Conservation (phyloP, 1,140 invertebrate genomes). For the Euwallacea similis region DNA sequence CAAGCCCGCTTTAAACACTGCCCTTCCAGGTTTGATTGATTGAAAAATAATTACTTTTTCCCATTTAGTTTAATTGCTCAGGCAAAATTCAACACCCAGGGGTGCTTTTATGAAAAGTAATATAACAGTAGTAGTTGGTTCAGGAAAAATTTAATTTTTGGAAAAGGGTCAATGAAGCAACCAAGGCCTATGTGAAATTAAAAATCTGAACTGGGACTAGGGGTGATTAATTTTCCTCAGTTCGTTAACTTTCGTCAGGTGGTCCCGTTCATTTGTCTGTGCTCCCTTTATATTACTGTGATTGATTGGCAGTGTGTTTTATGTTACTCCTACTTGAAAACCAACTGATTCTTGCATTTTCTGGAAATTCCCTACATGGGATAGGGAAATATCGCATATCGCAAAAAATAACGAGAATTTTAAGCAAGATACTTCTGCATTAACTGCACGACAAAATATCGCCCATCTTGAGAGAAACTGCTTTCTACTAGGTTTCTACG, state of each 20-base stretch:
- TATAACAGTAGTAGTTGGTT: not conserved
- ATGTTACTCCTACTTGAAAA: too few species aligned
- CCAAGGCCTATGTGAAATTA: not conserved
- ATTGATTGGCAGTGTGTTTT: not conserved
- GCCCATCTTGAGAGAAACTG: too few species aligned
- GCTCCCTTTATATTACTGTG: not conserved
- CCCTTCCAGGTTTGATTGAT: too few species aligned
- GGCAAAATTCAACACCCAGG: not conserved
- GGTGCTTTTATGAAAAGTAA: not conserved
- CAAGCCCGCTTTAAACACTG: too few species aligned
- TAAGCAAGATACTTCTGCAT: too few species aligned
- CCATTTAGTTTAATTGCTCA: not conserved
- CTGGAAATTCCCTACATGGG: too few species aligned
- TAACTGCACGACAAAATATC: too few species aligned
- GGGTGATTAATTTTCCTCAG: slow-evolving; percentile 2
- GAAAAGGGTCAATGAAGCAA: not conserved
- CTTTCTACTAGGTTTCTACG: too few species aligned
- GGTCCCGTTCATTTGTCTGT: slow-evolving; percentile 1
- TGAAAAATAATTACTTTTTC: not conserved
- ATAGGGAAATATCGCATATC: too few species aligned
- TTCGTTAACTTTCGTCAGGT: slow-evolving; percentile 5
- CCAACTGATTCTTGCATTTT: too few species aligned
- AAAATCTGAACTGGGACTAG: not conserved
- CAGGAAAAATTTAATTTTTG: not conserved
- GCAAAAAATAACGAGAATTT: too few species aligned